Base-by-base conservation (phyloP, 2,113 vertebrate species). In the Oncorhynchus tshawytscha region DNA sequence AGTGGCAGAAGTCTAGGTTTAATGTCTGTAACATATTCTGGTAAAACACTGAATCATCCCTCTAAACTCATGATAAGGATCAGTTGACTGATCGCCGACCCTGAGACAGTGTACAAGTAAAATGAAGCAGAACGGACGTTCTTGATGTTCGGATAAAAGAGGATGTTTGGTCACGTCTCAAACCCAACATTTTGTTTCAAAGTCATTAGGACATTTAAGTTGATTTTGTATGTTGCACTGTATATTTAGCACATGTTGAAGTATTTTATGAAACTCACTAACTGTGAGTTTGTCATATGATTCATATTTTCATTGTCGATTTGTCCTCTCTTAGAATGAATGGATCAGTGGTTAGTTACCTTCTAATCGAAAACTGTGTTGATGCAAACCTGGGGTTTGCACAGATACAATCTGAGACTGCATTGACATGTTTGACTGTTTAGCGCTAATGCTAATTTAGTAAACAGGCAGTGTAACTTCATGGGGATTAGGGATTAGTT, bases 41-140 rank as follows among this genome's bases (percentile, higher is more conserved):
- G 2, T 45, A 45, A 45, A 29, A 66, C 71, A 67, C 29, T 54
- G 71, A 78, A 71, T 73, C 71, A 77, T 65, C 25, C 3, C 34
- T 69, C 76, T 54, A 72, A 75, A 81, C 76, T 64, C 6, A 13
- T 74, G 80, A 84, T 82, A 82, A 70, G 22, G 59, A 84, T 83
- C 82, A 49, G 27, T 49, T 29, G 79, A 72, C 73, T 51, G 31
- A 62, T 27, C 27, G 45, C 45, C 12, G 62, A 64, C 71, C 69
- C 77, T 49, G 34, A 59, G 73, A 70, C 79, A 70, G 62, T 71
- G 65, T 62, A 81, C 51, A 80, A 48, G 66, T 80, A 15, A 81
- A 80, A 81, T 81, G 70, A 65, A 74, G 79, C 67, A 78, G 16
- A 78, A 54, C 70, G 74, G 73, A 76, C 70, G 29, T 73, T 74